phyloP scores from a whole-genome alignment of 2,888 invertebrate genomes.

The Macrophya alboannulata region DNA sequence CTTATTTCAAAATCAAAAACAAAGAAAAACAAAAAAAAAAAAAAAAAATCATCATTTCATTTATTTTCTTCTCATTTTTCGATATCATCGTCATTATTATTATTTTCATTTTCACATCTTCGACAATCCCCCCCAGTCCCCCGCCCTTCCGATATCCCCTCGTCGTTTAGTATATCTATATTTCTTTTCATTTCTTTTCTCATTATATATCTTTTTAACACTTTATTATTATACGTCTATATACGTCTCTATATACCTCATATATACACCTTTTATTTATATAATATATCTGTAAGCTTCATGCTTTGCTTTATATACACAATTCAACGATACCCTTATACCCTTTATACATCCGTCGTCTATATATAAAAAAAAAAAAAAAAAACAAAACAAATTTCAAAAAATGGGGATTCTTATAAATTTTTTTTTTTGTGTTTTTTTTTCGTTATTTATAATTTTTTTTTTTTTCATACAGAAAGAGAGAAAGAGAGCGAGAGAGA shows the following conservation, averaged over 20 bases:
- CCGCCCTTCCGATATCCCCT: too few relatives aligned
- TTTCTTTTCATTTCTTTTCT: background rate
- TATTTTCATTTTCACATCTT: background rate
- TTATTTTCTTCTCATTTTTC: too few relatives aligned
- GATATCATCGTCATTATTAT: background rate
- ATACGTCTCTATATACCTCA: too few relatives aligned
- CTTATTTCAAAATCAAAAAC: background rate
- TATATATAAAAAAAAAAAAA: background rate
- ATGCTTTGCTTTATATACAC: conserved; percentile 48
- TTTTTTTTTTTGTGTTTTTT: too few relatives aligned
- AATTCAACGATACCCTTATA: conserved; percentile 9
- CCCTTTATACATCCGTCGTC: conserved; percentile 12
- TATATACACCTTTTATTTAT: too few relatives aligned
- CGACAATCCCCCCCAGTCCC: background rate
- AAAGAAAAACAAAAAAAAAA: background rate
- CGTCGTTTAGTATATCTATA: background rate
- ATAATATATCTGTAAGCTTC: conserved; percentile 22
- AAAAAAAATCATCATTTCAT: background rate
- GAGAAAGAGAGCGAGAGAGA: too few relatives aligned
- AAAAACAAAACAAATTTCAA: background rate
- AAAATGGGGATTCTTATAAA: background rate
- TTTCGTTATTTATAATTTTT: too few relatives aligned
- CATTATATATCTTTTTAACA: conserved; percentile 15
- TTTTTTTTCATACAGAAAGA: background rate
- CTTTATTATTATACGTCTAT: background rate